These are phyloP conservation scores for Drosophila austrosaltans DNA, from an alignment of 2,888 invertebrate genomes.

Conservation along the genomic window DNA sequence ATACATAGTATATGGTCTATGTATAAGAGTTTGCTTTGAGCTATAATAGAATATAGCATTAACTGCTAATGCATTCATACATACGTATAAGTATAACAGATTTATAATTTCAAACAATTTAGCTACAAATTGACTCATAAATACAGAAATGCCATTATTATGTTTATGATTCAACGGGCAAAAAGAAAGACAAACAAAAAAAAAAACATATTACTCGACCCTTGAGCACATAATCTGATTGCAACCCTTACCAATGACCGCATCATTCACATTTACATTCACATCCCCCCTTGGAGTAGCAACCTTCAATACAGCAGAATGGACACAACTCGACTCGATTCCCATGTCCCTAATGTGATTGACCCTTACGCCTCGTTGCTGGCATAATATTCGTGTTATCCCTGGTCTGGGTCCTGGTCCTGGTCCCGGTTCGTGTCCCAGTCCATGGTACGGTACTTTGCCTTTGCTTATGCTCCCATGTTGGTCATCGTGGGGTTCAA, in stretches of 20 bases:
- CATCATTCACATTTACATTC: background rate
- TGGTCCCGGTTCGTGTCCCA: background rate
- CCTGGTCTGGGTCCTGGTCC: constrained; percentile 33
- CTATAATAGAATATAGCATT: background rate
- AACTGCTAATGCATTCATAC: background rate
- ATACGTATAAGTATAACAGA: constrained; percentile 1
- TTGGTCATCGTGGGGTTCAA: constrained; percentile 80
- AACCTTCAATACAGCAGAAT: background rate
- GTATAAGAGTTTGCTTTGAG: background rate
- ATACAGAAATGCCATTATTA: constrained; percentile 34
- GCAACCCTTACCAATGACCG: constrained; percentile 26
- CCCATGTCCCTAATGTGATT: constrained; percentile 78
- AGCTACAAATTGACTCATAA: constrained; percentile 22
- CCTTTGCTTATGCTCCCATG: constrained; percentile 71
- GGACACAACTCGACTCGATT: constrained; percentile 40
- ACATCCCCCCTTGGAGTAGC: constrained; percentile 1
- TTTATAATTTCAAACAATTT: background rate
- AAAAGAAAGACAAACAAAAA: constrained; percentile 39
- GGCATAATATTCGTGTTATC: constrained; percentile 76
- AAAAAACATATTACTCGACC: constrained; percentile 55
- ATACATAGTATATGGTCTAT: no score
- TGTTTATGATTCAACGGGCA: constrained; percentile 33
- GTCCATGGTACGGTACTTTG: constrained; percentile 23
- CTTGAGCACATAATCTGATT: constrained; percentile 67
- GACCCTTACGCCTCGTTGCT: constrained; percentile 76